These are phyloP conservation scores for Scalopus aquaticus DNA, from an alignment of 2,113 vertebrate species.

Conservation along the genomic window DNA sequence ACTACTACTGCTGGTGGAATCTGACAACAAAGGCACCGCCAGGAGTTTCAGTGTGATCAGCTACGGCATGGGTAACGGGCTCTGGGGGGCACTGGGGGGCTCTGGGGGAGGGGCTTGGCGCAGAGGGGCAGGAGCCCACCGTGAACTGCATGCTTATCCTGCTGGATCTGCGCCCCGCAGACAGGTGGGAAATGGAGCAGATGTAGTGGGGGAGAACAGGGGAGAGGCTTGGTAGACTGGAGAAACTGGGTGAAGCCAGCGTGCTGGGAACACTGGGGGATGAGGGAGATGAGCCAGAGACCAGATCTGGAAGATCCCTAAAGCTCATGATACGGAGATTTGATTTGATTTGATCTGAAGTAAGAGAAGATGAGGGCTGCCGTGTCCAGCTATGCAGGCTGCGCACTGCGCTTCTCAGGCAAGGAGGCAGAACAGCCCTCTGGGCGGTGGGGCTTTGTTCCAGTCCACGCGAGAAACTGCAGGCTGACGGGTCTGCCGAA, in stretches of 20 bases:
- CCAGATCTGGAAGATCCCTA: background rate
- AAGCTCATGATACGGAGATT: background rate
- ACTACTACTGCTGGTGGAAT: slow-evolving; percentile 58
- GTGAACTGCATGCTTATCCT: background rate
- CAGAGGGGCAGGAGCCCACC: background rate
- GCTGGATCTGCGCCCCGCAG: background rate
- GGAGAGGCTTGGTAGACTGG: background rate
- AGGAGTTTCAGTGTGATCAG: background rate
- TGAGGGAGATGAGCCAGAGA: background rate
- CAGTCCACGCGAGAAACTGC: background rate
- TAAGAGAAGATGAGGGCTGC: background rate
- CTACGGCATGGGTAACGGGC: slow-evolving; percentile 39
- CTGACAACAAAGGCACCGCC: accelerated
- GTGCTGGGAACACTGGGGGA: background rate
- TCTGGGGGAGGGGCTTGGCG: accelerated
- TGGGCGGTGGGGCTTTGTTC: background rate
- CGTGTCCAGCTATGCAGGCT: background rate
- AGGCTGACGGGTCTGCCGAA: background rate
- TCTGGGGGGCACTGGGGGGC: background rate
- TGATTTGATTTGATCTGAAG: background rate
- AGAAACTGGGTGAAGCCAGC: background rate
- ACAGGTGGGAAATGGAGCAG: background rate
- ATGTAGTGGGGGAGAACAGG: background rate
- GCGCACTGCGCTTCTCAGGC: background rate
- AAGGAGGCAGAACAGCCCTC: background rate